Evolutionary conservation across 2,113 vertebrate genomes (phyloP).

Genomic region (Acanthochromis polyacanthus): DNA sequence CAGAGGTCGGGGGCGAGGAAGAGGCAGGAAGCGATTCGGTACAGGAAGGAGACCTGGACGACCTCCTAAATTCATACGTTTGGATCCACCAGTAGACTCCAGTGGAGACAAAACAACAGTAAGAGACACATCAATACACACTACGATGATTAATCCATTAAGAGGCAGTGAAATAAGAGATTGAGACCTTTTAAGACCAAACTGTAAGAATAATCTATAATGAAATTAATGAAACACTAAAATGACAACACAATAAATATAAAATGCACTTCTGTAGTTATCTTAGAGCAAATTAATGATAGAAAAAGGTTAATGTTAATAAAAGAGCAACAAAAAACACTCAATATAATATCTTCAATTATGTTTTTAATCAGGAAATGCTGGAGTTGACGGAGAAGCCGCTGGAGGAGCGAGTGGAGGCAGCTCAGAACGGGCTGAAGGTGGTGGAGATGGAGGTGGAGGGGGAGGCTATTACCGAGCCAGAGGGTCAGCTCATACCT

Average conservation of each 20-base stretch:
- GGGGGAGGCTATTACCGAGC: conserved; percentile 48
- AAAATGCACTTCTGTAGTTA: no score
- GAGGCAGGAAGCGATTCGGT: conserved; percentile 93
- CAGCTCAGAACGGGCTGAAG: conserved; percentile 89
- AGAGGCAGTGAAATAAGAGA: no score
- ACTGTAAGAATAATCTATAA: no score
- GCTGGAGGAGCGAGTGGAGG: conserved; percentile 85
- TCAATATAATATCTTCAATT: no score
- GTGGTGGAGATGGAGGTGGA: conserved; percentile 84
- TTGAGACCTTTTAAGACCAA: no score
- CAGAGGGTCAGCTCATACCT: conserved; percentile 76
- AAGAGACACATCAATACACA: neutral
- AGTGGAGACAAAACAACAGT: conserved; percentile 84
- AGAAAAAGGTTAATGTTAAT: no score
- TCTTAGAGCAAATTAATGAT: no score
- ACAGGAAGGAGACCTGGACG: conserved; percentile 92
- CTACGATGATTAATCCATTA: neutral
- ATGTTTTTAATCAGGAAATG: conserved; percentile 86
- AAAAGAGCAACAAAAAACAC: no score
- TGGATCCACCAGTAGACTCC: conserved; percentile 88
- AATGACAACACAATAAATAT: no score
- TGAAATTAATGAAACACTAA: no score
- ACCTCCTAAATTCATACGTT: conserved; percentile 93
- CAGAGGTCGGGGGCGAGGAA: conserved; percentile 91
- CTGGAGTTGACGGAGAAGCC: conserved; percentile 89